phyloP scores from a whole-genome alignment of 2,113 vertebrate genomes.

The Puntigrus tetrazona region DNA sequence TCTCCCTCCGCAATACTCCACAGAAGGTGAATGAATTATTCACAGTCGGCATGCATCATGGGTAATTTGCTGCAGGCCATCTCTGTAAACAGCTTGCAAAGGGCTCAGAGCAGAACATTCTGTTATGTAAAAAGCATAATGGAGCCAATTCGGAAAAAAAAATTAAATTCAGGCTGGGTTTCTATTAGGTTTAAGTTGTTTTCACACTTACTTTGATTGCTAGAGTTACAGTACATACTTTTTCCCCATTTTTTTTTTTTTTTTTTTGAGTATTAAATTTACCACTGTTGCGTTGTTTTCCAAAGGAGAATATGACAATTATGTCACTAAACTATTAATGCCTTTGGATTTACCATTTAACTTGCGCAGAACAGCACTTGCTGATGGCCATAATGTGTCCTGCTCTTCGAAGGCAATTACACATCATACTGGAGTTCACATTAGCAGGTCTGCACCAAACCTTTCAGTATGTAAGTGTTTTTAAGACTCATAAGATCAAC shows the following conservation, averaged over 20 bases:
- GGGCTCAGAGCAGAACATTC: background rate
- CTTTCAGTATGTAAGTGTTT: background rate
- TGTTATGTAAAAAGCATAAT: constrained; percentile 10
- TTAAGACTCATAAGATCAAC: background rate
- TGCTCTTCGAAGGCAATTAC: background rate
- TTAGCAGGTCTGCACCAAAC: background rate
- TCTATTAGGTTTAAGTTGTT: background rate
- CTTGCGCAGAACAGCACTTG: background rate
- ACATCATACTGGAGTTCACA: background rate
- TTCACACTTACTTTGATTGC: background rate
- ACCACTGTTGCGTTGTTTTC: background rate
- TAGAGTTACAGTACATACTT: background rate
- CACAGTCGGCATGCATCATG: constrained; percentile 28
- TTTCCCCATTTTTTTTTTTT: no score
- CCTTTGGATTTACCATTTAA: background rate
- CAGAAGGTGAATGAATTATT: constrained; percentile 41
- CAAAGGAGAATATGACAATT: background rate
- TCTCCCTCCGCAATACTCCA: constrained; percentile 4
- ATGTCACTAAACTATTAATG: background rate
- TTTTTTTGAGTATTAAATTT: background rate
- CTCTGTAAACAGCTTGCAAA: constrained; percentile 14
- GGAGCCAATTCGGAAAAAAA: background rate
- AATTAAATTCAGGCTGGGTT: background rate
- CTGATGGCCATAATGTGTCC: background rate
- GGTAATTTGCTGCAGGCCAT: constrained; percentile 40